Conservation (phyloP, 1,140 invertebrate species). For the Caligus rogercresseyi region DNA sequence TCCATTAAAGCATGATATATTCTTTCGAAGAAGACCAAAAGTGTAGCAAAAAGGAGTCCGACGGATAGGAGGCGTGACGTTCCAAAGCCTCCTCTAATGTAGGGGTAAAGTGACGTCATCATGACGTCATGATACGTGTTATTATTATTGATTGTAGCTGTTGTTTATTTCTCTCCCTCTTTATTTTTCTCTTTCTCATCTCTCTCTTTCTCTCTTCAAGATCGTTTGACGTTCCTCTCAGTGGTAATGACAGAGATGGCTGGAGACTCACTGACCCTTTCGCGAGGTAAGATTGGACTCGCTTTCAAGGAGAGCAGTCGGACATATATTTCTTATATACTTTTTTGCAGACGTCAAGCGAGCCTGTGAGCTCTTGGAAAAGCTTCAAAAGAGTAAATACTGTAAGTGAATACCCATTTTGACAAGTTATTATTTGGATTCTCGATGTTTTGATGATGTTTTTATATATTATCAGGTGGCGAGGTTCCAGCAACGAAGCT, state of each 20-base stretch:
- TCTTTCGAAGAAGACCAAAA: no score
- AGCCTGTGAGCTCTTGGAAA: slow-evolving; percentile 81
- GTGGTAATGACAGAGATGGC: neutral
- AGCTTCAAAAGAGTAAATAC: slow-evolving; percentile 63
- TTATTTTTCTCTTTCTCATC: no score
- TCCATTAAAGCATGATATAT: no score
- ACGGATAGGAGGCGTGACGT: no score
- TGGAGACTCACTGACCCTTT: slow-evolving; percentile 5
- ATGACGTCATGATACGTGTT: no score
- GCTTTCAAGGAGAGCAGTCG: neutral
- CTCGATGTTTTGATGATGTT: slow-evolving; percentile 20
- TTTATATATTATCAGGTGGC: slow-evolving; percentile 41
- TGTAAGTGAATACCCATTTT: slow-evolving; percentile 21
- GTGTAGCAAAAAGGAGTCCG: no score
- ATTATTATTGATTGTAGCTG: no score
- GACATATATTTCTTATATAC: slow-evolving; percentile 15
- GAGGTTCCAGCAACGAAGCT: slow-evolving; percentile 88
- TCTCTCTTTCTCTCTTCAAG: no score
- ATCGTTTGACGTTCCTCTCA: no score
- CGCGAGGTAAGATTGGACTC: slow-evolving; percentile 10
- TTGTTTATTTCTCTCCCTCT: no score
- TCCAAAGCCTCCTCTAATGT: no score
- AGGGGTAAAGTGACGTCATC: no score
- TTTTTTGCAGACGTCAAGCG: slow-evolving; percentile 65
- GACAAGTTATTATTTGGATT: neutral